Evolutionary conservation across 2,113 vertebrate genomes (phyloP).

Genomic region (Hypomesus transpacificus): DNA sequence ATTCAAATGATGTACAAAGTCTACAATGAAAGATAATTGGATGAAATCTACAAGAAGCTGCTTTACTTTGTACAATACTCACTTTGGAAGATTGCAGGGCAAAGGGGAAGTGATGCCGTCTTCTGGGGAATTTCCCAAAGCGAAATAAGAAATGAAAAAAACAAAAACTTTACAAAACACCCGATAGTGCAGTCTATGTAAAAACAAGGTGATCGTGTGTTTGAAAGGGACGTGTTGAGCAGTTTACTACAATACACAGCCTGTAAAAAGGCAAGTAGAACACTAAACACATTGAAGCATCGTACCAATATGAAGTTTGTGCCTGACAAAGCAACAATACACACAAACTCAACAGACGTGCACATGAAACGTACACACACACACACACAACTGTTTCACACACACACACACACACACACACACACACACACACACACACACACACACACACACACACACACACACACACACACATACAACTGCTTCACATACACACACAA

Average conservation of each 20-base stretch:
- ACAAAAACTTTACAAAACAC: too few relatives aligned
- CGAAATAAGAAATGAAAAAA: too few relatives aligned
- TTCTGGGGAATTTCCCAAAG: conserved; percentile 19
- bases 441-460: conserved; percentile 9
- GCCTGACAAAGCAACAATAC: too few relatives aligned
- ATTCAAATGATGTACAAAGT: too few relatives aligned
- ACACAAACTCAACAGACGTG: background rate
- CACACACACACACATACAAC: background rate
- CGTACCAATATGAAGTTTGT: too few relatives aligned
- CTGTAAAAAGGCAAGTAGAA: too few relatives aligned
- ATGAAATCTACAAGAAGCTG: background rate
- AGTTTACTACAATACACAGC: too few relatives aligned
- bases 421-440: conserved; percentile 9
- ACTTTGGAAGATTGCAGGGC: conserved; percentile 35
- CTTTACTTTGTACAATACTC: conserved; percentile 22
- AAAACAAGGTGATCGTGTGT: too few relatives aligned
- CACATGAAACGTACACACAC: background rate
- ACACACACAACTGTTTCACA: background rate
- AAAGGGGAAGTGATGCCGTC: background rate
- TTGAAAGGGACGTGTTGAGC: too few relatives aligned
- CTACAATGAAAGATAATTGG: background rate
- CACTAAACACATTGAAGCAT: too few relatives aligned
- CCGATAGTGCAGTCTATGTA: too few relatives aligned
- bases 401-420: background rate
- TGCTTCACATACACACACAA: background rate